phyloP scores from a whole-genome alignment of 2,888 invertebrate genomes.

The Thyatira batis region DNA sequence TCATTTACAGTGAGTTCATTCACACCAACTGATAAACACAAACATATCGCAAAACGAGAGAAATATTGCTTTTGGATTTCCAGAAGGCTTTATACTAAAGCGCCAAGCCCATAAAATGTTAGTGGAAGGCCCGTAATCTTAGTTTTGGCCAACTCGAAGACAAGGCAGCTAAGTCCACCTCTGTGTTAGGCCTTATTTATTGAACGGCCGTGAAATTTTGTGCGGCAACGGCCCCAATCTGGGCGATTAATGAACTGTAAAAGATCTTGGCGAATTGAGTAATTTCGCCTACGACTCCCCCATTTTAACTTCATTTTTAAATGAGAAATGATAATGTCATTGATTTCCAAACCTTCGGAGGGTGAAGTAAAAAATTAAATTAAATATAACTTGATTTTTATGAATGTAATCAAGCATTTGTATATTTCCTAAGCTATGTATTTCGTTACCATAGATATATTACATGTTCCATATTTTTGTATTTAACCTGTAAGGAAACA shows the following conservation, averaged over 20 bases:
- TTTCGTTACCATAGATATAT: no score
- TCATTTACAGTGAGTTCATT: background rate
- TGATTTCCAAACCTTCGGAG: slow-evolving; percentile 31
- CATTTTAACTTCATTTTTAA: slow-evolving; percentile 50
- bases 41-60: background rate
- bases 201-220: slow-evolving; percentile 55
- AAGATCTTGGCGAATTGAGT: slow-evolving; percentile 71
- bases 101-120: background rate
- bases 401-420: no score
- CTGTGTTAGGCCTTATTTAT: slow-evolving; percentile 38
- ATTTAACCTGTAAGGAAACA: no score
- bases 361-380: background rate
- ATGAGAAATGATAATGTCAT: slow-evolving; percentile 57
- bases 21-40: background rate
- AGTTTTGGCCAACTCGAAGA: background rate
- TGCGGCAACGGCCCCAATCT: slow-evolving; percentile 63
- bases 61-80: background rate
- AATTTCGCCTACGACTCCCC: slow-evolving; percentile 52
- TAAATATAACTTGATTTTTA: no score
- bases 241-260: slow-evolving; percentile 74
- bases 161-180: slow-evolving; percentile 28
- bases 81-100: background rate
- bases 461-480: no score
- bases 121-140: background rate
- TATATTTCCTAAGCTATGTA: no score